These are phyloP conservation scores for Syngnathus rostellatus DNA, from an alignment of 2,797 vertebrate genomes.

Conservation along the genomic window DNA sequence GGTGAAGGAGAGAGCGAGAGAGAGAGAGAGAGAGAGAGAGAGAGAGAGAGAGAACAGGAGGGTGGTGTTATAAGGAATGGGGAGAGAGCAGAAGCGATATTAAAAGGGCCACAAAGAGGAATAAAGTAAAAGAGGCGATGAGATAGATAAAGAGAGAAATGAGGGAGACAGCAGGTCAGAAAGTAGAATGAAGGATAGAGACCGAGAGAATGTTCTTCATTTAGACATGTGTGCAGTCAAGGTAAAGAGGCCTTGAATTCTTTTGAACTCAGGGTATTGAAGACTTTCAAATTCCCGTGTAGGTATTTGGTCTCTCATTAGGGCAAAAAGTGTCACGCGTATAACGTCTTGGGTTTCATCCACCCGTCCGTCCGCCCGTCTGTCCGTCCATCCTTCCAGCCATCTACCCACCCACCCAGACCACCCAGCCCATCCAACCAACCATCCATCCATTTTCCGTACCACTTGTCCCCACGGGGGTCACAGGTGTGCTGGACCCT, in stretches of 20 bases:
- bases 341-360: background rate
- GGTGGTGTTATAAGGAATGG: conserved; percentile 20
- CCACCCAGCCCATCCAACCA: too few relatives aligned
- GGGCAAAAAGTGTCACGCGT: background rate
- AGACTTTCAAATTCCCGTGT: background rate
- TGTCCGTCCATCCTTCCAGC: too few relatives aligned
- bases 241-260: conserved; percentile 5
- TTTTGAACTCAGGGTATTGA: background rate
- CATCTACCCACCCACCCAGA: too few relatives aligned
- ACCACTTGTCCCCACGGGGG: too few relatives aligned
- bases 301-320: background rate
- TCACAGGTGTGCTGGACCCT: too few relatives aligned
- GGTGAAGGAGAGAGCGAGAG: too few relatives aligned
- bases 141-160: conserved; percentile 26
- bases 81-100: conserved; percentile 24
- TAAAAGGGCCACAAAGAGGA: conserved; percentile 6
- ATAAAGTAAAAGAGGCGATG: background rate
- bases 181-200: conserved; percentile 9
- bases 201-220: conserved; percentile 6
- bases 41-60: conserved; percentile 13
- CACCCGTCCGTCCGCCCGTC: too few relatives aligned
- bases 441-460: too few relatives aligned
- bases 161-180: conserved; percentile 26
- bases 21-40: conserved; percentile 6
- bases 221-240: background rate